Percentiles rank a stretch among this genome's conserved stretches.
phyloP scores from a whole-genome alignment of 2,797 vertebrate genomes.

The Esox masquinongy region DNA sequence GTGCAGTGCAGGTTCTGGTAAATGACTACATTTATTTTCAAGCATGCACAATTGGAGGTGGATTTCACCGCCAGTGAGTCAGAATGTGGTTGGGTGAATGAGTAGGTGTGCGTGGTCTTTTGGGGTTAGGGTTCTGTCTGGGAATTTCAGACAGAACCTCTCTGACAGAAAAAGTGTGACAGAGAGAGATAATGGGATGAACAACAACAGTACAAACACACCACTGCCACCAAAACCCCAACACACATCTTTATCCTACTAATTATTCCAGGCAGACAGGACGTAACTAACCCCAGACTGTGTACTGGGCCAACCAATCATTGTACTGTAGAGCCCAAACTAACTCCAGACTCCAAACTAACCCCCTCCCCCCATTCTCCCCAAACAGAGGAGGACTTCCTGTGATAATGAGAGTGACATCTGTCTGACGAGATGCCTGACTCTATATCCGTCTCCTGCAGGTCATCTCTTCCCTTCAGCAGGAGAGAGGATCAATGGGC shows the following conservation, averaged over 20 bases:
- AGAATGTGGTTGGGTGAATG: neutral
- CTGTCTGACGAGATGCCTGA: neutral
- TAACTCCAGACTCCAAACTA: too few species aligned
- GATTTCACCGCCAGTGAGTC: neutral
- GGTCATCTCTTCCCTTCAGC: neutral
- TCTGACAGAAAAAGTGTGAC: neutral
- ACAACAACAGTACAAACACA: neutral
- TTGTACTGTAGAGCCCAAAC: neutral
- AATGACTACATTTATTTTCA: neutral
- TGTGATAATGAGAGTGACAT: conserved; percentile 8
- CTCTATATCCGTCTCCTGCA: neutral
- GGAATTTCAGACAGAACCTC: neutral
- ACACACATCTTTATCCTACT: too few species aligned
- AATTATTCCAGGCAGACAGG: neutral
- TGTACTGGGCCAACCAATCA: neutral
- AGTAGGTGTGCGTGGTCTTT: neutral
- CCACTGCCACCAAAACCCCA: neutral
- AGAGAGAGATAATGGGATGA: neutral
- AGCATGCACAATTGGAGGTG: neutral
- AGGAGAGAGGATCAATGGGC: neutral
- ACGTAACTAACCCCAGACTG: neutral
- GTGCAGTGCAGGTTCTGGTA: too few species aligned
- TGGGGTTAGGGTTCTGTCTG: neutral
- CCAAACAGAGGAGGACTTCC: neutral
- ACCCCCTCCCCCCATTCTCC: neutral